Evolutionary conservation across 2,113 vertebrate genomes (phyloP).

Genomic region (Sialia sialis): DNA sequence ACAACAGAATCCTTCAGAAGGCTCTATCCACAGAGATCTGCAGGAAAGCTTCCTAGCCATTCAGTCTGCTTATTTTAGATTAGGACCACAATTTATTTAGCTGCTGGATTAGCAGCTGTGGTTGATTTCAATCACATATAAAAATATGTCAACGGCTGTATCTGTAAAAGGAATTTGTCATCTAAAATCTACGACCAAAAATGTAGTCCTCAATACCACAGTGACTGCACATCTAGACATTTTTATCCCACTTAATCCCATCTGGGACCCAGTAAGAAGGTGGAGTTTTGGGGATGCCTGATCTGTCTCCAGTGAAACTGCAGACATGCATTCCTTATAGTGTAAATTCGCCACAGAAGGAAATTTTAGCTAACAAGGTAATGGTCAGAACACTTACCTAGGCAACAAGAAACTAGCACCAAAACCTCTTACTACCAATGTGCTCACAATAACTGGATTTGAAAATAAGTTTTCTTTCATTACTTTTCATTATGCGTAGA

Average conservation of each 20-base stretch:
- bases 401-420: neutral
- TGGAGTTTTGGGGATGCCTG: neutral
- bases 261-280: neutral
- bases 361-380: neutral
- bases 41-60: neutral
- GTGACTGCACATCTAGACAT: neutral
- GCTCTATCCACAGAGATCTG: neutral
- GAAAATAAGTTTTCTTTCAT: neutral
- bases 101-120: neutral
- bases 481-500: neutral
- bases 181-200: neutral
- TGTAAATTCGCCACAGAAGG: neutral
- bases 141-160: neutral
- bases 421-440: neutral
- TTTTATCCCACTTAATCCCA: neutral
- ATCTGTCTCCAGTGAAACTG: neutral
- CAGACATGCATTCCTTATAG: neutral
- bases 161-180: neutral
- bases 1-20: neutral
- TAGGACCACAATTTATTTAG: neutral
- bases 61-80: neutral
- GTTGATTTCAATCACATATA: neutral
- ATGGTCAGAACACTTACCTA: neutral
- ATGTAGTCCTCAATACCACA: neutral
- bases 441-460: neutral